phyloP scores from a whole-genome alignment of 2,113 vertebrate genomes.

The Mesocricetus auratus region DNA sequence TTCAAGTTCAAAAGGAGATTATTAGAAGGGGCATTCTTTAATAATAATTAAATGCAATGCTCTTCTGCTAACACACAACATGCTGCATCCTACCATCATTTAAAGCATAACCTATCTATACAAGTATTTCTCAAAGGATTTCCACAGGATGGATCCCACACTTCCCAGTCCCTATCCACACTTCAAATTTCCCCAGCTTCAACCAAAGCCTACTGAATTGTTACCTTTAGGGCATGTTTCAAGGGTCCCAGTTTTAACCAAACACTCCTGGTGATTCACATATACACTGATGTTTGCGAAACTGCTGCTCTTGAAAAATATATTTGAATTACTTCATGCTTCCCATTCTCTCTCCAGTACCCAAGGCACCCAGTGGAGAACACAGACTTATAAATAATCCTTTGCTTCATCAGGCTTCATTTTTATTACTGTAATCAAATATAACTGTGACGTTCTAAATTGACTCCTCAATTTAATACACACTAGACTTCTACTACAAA shows the following conservation, averaged over 20 bases:
- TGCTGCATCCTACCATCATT: not conserved
- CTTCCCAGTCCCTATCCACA: not conserved
- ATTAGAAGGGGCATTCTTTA: conserved; percentile 19
- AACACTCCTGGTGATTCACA: not conserved
- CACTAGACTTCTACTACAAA: not conserved
- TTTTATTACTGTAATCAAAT: not conserved
- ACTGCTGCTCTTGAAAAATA: not conserved
- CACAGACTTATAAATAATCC: not conserved
- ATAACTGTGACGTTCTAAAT: not conserved
- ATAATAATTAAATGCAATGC: conserved; percentile 11
- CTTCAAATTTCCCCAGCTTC: not conserved
- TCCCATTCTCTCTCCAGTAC: not conserved
- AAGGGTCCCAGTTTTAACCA: not conserved
- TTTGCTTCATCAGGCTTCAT: not conserved
- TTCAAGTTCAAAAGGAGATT: not conserved
- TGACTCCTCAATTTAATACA: not conserved
- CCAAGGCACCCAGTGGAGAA: not conserved
- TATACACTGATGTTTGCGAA: not conserved
- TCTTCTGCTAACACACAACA: not conserved
- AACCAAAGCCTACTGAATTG: not conserved
- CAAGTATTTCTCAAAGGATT: not conserved
- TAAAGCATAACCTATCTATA: not conserved
- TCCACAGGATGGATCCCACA: not conserved
- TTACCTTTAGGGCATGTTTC: not conserved
- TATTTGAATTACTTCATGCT: not conserved